Evolutionary conservation across 2,797 vertebrate species (phyloP), one percentile per base, ranked within the genome.

Genomic region (Heliangelus exortis): DNA sequence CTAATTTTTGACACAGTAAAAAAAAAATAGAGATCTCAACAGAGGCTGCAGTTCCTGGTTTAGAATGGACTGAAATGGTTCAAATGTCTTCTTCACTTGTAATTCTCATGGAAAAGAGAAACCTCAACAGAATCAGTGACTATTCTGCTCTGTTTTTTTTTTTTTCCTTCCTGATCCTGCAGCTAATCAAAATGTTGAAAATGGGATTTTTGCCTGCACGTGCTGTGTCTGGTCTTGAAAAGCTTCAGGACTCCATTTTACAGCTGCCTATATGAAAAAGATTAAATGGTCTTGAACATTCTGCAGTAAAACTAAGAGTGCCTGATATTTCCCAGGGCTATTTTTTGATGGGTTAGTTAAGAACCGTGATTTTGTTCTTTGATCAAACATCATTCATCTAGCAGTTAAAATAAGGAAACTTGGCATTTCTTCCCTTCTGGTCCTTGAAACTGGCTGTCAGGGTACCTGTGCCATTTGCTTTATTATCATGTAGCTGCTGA

Each of bases 301-400:
- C 41, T 6, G 1, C 83, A 50, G 19, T 71, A 84, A 92, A 95
- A 91, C 23, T 7, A 73, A 85, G 65, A 87, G 50, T 43, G 92
- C 36, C 4, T 23, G 48, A 29, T 74, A 53, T 84, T 86, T 88
- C 95, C 92, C 2, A 17, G 65, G 87, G 93, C 80, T 90, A 8
- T 87, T 92, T 90, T 90, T 45, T 87, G 91, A 83, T 63, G 50
- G 69, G 34, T 84, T 96, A 53, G 87, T 87, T 89, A 95, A 92
- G 80, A 87, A 31, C 13, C 72, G 55, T 33, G 58, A 89, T 81
- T 94, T 75, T 84, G 51, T 87, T 90, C 80, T 90, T 89, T 85
- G 91, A 88, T 91, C 86, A 92, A 68, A 82, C 50, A 89, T 59
- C 80, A 95, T 93, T 74, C 80, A 82, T 92, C 80, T 57, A 72